Evolutionary conservation across 2,888 invertebrate species (phyloP).

Genomic region (Ochropleura plecta): DNA sequence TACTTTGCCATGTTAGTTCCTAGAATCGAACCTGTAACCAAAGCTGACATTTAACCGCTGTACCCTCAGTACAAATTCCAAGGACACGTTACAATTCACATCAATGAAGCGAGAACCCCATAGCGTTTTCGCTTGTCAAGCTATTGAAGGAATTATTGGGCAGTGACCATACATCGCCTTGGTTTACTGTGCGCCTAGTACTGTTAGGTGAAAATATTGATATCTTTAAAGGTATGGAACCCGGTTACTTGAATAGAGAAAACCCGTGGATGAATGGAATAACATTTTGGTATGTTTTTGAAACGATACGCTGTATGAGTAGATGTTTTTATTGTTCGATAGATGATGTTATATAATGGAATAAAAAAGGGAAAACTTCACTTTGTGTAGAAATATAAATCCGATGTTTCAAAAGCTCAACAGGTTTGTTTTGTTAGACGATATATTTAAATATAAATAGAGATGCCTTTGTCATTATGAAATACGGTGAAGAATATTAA

Average conservation of each 20-base stretch:
- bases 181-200: slow-evolving; percentile 53
- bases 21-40: slow-evolving; percentile 22
- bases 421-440: slow-evolving; percentile 25
- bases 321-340: not conserved
- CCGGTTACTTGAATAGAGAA: slow-evolving; percentile 2
- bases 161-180: slow-evolving; percentile 43
- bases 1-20: not conserved
- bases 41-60: not conserved
- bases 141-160: slow-evolving; percentile 47
- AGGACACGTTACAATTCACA: slow-evolving; percentile 51
- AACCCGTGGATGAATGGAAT: slow-evolving; percentile 3
- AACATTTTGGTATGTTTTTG: not conserved
- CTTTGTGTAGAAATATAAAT: not conserved
- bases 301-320: not conserved
- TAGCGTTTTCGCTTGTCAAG: slow-evolving; percentile 44
- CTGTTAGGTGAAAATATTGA: slow-evolving; percentile 22
- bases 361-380: not conserved
- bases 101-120: slow-evolving; percentile 43
- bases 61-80: slow-evolving; percentile 12
- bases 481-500: not conserved
- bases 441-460: not conserved
- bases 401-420: slow-evolving; percentile 28
- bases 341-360: not conserved
- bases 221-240: slow-evolving; percentile 53
- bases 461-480: not conserved